These are phyloP conservation scores for Bergia puertoricense DNA, from an alignment of 92 coral and sea anemone species.

Conservation along the genomic window DNA sequence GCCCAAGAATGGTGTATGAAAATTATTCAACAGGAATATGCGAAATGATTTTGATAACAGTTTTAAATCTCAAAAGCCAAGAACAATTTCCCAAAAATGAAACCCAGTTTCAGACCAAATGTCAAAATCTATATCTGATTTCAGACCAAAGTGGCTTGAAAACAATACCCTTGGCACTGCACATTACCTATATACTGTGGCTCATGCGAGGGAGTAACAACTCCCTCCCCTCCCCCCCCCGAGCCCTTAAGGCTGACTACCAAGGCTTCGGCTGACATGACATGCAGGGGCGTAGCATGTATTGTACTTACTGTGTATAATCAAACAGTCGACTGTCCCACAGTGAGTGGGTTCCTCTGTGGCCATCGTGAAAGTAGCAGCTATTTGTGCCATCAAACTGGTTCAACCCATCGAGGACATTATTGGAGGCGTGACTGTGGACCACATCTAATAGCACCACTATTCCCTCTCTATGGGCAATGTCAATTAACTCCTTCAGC, in stretches of 20 bases:
- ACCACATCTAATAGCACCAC: slow-evolving; percentile 90
- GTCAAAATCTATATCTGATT: no score
- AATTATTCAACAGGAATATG: no score
- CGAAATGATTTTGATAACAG: no score
- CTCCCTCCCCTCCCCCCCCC: neutral
- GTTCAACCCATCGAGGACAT: slow-evolving; percentile 96
- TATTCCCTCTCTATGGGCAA: slow-evolving; percentile 90
- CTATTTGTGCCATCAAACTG: slow-evolving; percentile 95
- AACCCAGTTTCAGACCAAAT: no score
- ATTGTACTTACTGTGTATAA: slow-evolving; percentile 82
- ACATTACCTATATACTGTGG: no score
- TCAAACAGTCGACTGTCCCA: slow-evolving; percentile 98
- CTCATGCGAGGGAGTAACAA: no score
- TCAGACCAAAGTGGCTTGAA: no score
- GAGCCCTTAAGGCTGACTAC: neutral
- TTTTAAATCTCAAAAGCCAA: no score
- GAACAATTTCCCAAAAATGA: no score
- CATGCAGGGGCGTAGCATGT: neutral
- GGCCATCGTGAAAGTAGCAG: slow-evolving; percentile 82
- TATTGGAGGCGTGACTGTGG: slow-evolving; percentile 96
- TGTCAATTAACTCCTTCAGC: slow-evolving; percentile 84
- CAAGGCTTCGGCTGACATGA: neutral
- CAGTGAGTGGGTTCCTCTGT: slow-evolving; percentile 78
- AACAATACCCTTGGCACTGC: no score
- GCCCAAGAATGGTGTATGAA: no score